Evolutionary conservation across 2,113 vertebrate species (phyloP).

Genomic region (Baryphthengus martii): DNA sequence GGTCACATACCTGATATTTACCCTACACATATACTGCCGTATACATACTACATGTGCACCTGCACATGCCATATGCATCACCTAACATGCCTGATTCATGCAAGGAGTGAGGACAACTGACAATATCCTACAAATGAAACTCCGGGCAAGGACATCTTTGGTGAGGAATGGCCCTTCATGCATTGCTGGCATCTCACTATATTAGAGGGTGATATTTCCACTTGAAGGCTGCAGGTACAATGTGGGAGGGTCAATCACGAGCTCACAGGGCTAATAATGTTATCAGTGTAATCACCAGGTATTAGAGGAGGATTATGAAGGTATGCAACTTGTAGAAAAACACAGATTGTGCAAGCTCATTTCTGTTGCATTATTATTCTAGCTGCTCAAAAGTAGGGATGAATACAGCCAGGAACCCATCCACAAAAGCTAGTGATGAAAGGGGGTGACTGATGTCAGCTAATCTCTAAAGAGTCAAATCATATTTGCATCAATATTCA

Average conservation of each 20-base stretch:
- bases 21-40: background rate
- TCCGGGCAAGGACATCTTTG: background rate
- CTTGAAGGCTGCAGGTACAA: background rate
- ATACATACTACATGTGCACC: rapidly evolving
- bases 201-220: background rate
- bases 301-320: background rate
- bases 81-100: background rate
- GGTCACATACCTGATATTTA: background rate
- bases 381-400: background rate
- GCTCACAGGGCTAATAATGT: background rate
- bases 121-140: background rate
- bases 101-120: background rate
- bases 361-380: background rate
- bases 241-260: background rate
- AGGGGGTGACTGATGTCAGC: background rate
- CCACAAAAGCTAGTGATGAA: background rate
- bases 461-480: background rate
- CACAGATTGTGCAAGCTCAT: background rate
- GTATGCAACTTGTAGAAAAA: background rate
- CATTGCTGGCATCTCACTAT: background rate
- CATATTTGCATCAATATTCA: background rate
- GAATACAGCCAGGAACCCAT: background rate
- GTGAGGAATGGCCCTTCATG: background rate
- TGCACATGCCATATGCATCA: background rate
- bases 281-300: background rate